Conservation (phyloP, 2,797 vertebrate species). For the Eulemur coronatus region DNA sequence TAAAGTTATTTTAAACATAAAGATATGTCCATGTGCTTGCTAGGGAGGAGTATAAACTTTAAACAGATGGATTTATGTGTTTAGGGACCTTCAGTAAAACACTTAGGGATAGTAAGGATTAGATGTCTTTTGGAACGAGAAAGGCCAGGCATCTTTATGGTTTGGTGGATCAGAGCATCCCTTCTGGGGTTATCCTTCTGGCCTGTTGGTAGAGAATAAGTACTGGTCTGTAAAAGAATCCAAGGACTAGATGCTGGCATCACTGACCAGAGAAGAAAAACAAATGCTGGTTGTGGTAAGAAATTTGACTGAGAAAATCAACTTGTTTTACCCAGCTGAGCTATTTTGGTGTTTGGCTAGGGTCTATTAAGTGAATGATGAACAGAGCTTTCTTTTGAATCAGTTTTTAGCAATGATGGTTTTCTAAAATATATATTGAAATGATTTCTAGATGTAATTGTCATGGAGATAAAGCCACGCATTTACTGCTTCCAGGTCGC, state of each 20-base stretch:
- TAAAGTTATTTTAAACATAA: neutral
- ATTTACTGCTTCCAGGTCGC: neutral
- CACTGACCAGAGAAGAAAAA: neutral
- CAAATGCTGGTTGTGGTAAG: neutral
- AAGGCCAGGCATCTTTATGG: neutral
- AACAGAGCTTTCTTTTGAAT: slow-evolving; percentile 3
- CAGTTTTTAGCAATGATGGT: neutral
- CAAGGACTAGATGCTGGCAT: neutral
- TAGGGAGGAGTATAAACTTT: neutral
- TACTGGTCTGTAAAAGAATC: neutral
- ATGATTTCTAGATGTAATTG: neutral
- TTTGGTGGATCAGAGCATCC: neutral
- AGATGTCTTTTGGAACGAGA: slow-evolving; percentile 9
- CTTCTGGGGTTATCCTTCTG: neutral
- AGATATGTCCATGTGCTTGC: slow-evolving; percentile 20
- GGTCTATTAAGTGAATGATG: neutral
- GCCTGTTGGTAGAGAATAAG: neutral
- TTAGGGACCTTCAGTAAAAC: neutral
- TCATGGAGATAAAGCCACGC: neutral
- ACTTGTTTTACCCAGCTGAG: neutral
- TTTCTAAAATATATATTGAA: slow-evolving; percentile 11
- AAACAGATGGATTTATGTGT: slow-evolving; percentile 1
- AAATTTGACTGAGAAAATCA: neutral
- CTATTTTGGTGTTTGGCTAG: neutral
- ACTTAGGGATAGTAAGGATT: neutral